Evolutionary conservation across 2,113 vertebrate genomes (phyloP).

Genomic region (Herpetotheres cachinnans): DNA sequence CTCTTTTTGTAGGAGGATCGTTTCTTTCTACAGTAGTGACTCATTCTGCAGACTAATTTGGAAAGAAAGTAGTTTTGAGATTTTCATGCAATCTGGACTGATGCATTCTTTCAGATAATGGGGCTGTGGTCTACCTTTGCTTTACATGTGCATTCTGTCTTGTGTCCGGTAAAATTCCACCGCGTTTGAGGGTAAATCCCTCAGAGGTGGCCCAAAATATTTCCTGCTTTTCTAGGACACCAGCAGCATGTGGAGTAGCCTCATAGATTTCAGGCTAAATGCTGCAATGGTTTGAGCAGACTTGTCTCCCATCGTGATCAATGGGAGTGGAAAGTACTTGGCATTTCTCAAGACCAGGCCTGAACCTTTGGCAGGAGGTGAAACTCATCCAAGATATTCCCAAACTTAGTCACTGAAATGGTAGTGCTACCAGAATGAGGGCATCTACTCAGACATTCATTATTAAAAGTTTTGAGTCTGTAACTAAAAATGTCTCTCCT

Average conservation of each 20-base stretch:
- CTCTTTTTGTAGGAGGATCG: background rate
- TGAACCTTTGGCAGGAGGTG: constrained; percentile 5
- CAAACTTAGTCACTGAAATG: background rate
- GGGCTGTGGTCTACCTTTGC: background rate
- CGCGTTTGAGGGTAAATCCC: background rate
- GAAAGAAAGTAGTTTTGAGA: background rate
- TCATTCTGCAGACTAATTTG: constrained; percentile 12
- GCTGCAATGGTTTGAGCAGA: background rate
- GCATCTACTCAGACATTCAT: background rate
- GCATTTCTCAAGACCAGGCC: background rate
- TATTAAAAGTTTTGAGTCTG: background rate
- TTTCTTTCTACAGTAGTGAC: constrained; percentile 24
- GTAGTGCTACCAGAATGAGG: background rate
- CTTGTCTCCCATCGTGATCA: background rate
- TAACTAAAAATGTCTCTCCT: background rate
- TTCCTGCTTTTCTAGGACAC: background rate
- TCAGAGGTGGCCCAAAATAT: background rate
- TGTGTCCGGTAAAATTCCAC: background rate
- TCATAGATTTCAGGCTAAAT: background rate
- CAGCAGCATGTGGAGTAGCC: background rate
- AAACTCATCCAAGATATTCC: background rate
- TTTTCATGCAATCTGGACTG: background rate
- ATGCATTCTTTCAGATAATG: background rate
- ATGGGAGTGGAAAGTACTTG: background rate
- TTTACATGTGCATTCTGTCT: background rate